phyloP scores from a whole-genome alignment of 2,113 vertebrate genomes.

The Haemorhous mexicanus region DNA sequence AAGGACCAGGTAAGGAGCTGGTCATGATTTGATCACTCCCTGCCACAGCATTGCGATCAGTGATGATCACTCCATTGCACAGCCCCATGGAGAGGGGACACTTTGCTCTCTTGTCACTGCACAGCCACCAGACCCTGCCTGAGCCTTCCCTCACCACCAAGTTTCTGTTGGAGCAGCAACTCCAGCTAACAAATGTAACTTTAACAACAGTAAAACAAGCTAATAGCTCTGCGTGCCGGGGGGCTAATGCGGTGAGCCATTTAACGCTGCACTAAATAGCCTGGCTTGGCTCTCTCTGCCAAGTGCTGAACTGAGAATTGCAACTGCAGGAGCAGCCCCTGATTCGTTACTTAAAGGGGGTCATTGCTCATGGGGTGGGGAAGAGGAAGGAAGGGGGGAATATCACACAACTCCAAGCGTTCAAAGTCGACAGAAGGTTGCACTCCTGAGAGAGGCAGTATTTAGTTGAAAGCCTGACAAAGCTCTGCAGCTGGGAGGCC shows the following conservation, averaged over 20 bases:
- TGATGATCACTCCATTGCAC: not conserved
- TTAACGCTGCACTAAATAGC: conserved; percentile 81
- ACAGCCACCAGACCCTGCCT: not conserved
- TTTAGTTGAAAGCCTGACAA: conserved; percentile 55
- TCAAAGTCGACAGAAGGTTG: conserved; percentile 67
- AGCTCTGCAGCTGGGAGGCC: conserved; percentile 61
- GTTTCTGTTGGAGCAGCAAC: conserved; percentile 71
- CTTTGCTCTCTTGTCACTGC: not conserved
- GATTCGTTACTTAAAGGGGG: conserved; percentile 81
- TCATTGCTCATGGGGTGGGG: conserved; percentile 76
- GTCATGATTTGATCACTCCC: not conserved
- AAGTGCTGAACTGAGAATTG: conserved; percentile 81
- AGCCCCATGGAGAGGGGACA: not conserved
- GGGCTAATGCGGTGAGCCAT: conserved; percentile 80
- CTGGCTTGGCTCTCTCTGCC: conserved; percentile 77
- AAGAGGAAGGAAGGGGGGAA: not conserved
- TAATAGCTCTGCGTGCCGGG: conserved; percentile 81
- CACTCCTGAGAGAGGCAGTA: conserved; percentile 42
- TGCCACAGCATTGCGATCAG: not conserved
- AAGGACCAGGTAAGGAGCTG: not conserved
- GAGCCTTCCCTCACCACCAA: conserved; percentile 21
- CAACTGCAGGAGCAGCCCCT: conserved; percentile 73
- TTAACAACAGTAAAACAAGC: conserved; percentile 80
- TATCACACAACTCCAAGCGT: conserved; percentile 28
- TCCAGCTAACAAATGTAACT: conserved; percentile 79